These are phyloP conservation scores for Oscheius sp. DNA, from an alignment of 1,140 invertebrate genomes.

Conservation along the genomic window DNA sequence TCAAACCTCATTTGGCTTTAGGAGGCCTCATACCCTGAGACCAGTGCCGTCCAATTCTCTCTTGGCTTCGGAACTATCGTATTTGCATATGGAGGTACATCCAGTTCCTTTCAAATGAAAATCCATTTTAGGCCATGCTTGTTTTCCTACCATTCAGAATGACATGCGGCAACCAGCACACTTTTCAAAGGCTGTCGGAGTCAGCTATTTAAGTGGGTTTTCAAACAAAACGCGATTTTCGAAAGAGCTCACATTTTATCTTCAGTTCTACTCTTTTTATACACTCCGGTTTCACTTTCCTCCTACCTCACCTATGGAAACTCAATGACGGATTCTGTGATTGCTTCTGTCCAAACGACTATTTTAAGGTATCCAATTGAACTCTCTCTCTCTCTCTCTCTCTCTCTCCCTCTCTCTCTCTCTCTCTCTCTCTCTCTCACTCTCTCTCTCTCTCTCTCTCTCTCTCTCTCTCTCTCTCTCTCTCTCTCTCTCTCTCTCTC, in stretches of 20 bases:
- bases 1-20: neutral
- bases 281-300: constrained; percentile 7
- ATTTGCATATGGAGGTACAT: constrained; percentile 72
- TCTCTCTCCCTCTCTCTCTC: too few species aligned
- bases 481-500: too few species aligned
- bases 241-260: neutral
- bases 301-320: constrained; percentile 19
- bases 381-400: too few species aligned
- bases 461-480: too few species aligned
- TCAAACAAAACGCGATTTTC: neutral
- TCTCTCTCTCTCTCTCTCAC: too few species aligned
- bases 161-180: constrained; percentile 65
- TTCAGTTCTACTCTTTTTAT: neutral
- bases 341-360: constrained; percentile 32
- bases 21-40: neutral
- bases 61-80: constrained; percentile 62
- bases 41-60: constrained; percentile 6
- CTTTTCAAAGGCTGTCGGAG: neutral
- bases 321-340: constrained; percentile 31
- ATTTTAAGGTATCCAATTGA: constrained; percentile 34
- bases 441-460: too few species aligned
- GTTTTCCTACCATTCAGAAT: constrained; percentile 73
- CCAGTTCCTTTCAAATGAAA: too few species aligned
- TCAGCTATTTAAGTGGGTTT: neutral
- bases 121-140: too few species aligned